These are phyloP conservation scores for Sebastes iracundus DNA, from an alignment of 2,797 vertebrate genomes.

Conservation along the genomic window DNA sequence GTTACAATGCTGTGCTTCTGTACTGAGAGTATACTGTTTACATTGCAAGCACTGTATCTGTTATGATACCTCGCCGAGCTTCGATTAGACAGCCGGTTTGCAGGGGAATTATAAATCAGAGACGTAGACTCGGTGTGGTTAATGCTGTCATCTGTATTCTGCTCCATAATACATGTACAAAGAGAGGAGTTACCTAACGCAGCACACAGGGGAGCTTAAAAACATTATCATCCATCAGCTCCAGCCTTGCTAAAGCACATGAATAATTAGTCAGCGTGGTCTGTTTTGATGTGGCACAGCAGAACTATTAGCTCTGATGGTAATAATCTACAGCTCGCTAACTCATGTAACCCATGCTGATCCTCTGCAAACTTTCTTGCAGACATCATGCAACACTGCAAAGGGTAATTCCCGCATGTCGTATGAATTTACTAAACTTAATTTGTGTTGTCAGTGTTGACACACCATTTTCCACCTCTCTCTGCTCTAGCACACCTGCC, in stretches of 20 bases:
- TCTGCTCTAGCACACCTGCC: neutral
- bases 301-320: constrained; percentile 52
- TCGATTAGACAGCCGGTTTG: constrained; percentile 34
- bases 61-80: neutral
- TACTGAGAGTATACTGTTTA: neutral
- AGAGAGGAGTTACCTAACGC: constrained; percentile 40
- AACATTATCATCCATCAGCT: constrained; percentile 71
- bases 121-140: neutral
- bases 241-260: constrained; percentile 46
- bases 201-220: constrained; percentile 46
- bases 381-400: constrained; percentile 1
- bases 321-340: constrained; percentile 34
- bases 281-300: constrained; percentile 58
- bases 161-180: constrained; percentile 26
- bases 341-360: constrained; percentile 17
- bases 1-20: neutral
- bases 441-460: constrained; percentile 13
- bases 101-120: constrained; percentile 37
- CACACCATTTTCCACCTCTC: neutral
- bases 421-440: constrained; percentile 2
- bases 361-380: constrained; percentile 19
- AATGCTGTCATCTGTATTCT: constrained; percentile 57
- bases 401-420: constrained; percentile 15
- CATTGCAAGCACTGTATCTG: neutral
- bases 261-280: constrained; percentile 60